Evolutionary conservation across 2,888 invertebrate species (phyloP), one percentile per base, ranked within the genome.

Genomic region (Temnothorax ravouxi): DNA sequence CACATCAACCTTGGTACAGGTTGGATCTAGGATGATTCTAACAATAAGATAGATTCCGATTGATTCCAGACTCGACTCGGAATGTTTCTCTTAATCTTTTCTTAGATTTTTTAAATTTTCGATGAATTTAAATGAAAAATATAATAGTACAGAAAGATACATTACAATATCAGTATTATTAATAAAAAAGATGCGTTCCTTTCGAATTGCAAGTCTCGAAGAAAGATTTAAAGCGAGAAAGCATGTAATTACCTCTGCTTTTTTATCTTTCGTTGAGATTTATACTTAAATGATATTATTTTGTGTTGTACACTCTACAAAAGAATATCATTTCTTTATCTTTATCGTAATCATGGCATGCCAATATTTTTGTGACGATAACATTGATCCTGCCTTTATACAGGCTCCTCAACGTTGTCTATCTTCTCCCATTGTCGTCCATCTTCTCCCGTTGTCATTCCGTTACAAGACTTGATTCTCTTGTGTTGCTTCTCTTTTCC

Each of bases 311-410:
- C n/a, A 21, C 52, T 52, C 9, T 18, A 38, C 29, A 25, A 56
- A 71, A 34, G 21, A 67, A 47, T 67, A 29, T 21, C 13, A 3
- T 77, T 79, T 71, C 44, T 47, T 44, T 34, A 44, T 21, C 18
- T 56, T 18, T n/a, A n/a, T 44, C 25, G n/a, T 54, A 77, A 77
- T 71, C 44, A 21, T 11, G 29, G 29, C 34, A 18, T 21, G 71
- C 56, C 47, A 47, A 56, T 79, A 79, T 59, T 72, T 71, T 79
- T 59, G 21, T 56, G 38, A 47, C n/a, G 56, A 69, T 59, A 79
- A 72, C 59, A 72, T 72, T 59, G 79, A 79, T 25, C 59, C 29
- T 69, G 34, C 18, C 21, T 69, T 56, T 56, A 69, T 76, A 71
- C 21, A 72, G 18, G 34, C 38, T 50, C n/a, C 13, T 79, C 47